Evolutionary conservation across 2,797 vertebrate genomes (phyloP).

Genomic region (Coregonus suidteri): DNA sequence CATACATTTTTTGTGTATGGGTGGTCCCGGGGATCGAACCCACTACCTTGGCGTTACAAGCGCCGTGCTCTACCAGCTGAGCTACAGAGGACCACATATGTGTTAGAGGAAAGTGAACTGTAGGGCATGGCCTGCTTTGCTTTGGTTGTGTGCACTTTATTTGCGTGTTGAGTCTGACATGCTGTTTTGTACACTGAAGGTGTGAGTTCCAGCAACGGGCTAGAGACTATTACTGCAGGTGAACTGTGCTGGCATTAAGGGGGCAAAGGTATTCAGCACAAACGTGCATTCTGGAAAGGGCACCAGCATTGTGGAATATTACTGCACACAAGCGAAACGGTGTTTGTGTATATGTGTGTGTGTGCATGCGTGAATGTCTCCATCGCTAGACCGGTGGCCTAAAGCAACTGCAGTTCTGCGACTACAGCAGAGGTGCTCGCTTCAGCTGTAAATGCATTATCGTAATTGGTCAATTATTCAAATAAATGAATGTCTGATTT

Average conservation of each 20-base stretch:
- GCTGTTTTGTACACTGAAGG: conserved; percentile 67
- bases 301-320: not conserved
- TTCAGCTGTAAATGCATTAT: no score
- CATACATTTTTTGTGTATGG: no score
- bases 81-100: not conserved
- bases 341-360: not conserved
- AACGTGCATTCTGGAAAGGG: not conserved
- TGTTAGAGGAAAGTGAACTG: not conserved
- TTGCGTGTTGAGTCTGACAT: conserved; percentile 22
- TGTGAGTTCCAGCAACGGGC: conserved; percentile 16
- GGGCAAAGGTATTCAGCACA: conserved; percentile 16
- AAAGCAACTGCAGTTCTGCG: no score
- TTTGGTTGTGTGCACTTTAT: conserved; percentile 20
- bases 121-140: conserved; percentile 47
- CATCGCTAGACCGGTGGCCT: no score
- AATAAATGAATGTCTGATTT: no score
- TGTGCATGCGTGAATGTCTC: no score
- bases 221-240: conserved; percentile 18
- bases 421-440: no score
- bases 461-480: no score
- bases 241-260: not conserved
- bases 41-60: no score
- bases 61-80: no score
- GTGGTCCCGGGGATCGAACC: no score
- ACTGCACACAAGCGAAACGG: not conserved